These are phyloP conservation scores for Pristionchus fissidentatus DNA, from an alignment of 2,888 invertebrate species.

Conservation along the genomic window DNA sequence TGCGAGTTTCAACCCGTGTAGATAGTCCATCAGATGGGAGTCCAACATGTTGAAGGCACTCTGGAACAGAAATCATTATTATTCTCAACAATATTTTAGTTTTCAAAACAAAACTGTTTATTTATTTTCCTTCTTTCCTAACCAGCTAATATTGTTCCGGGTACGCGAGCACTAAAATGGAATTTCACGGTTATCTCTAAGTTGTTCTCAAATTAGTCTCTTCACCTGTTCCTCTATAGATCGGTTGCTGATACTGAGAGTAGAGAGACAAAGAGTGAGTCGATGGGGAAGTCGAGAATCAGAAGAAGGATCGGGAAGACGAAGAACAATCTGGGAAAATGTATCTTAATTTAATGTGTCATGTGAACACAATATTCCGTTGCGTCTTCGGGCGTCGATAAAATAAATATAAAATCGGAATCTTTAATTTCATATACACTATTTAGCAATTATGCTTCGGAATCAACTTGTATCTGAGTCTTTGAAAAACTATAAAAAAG, in stretches of 20 bases:
- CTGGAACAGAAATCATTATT: neutral
- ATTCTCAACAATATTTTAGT: neutral
- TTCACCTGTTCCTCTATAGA: constrained; percentile 12
- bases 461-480: no score
- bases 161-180: neutral
- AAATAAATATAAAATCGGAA: no score
- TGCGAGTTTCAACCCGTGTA: constrained; percentile 13
- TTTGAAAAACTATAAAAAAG: no score
- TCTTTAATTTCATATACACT: no score
- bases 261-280: constrained; percentile 52
- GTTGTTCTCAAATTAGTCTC: neutral
- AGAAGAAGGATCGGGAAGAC: constrained; percentile 50
- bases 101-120: neutral
- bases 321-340: constrained; percentile 52
- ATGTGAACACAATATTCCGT: neutral
- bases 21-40: constrained; percentile 42
- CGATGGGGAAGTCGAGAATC: constrained; percentile 55
- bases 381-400: no score
- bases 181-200: neutral
- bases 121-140: neutral
- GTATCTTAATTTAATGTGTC: neutral
- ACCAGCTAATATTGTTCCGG: neutral
- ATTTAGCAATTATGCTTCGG: no score
- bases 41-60: constrained; percentile 14
- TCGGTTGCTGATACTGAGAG: constrained; percentile 46